A percentile compares a stretch with the other conserved stretches of the same genome.
Conservation (phyloP, 2,888 invertebrate genomes). For the Cacoxenus indagator region DNA sequence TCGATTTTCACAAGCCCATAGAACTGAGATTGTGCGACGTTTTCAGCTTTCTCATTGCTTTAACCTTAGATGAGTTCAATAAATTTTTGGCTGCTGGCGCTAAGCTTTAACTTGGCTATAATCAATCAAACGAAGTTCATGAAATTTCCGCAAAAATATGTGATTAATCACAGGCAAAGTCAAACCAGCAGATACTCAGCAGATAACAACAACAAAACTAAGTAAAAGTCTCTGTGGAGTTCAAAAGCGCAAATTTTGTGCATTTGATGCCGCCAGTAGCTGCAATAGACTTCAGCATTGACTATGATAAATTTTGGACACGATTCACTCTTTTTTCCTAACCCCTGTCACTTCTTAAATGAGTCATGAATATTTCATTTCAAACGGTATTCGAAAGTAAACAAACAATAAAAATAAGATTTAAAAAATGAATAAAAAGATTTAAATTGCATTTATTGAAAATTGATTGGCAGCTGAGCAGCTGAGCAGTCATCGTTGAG, state of each 20-base stretch:
- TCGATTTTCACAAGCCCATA: neutral
- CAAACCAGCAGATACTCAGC: neutral
- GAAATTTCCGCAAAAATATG: neutral
- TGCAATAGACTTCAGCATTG: neutral
- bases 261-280: neutral
- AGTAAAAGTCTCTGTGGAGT: neutral
- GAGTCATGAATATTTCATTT: constrained; percentile 11
- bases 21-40: neutral
- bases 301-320: neutral
- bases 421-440: neutral
- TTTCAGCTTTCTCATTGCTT: neutral
- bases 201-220: neutral
- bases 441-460: constrained; percentile 16
- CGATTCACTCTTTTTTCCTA: neutral
- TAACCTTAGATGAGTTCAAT: neutral
- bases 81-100: neutral
- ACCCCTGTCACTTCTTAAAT: neutral
- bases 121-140: neutral
- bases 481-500: neutral
- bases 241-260: neutral
- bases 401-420: neutral
- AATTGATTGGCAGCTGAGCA: constrained; percentile 8
- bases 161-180: neutral
- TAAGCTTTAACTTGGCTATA: neutral
- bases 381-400: neutral